A percentile compares a stretch with the other conserved stretches of the same genome.
phyloP scores from a whole-genome alignment of 2,888 invertebrate genomes.

The Morpho achilles region DNA sequence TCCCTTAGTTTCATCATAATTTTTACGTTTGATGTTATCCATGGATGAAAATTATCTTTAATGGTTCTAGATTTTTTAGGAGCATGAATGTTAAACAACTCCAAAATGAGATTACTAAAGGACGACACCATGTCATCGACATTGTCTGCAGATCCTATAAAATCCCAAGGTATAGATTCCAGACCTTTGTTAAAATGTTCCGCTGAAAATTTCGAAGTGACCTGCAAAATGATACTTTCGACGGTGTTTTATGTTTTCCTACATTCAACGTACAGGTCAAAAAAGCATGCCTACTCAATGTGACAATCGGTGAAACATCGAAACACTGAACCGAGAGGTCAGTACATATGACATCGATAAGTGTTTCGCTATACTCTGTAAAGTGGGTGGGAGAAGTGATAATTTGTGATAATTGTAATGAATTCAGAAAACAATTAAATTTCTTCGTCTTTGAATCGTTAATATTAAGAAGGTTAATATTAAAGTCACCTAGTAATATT shows the following conservation, averaged over 20 bases:
- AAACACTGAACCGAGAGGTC: conserved; percentile 11
- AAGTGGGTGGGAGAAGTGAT: background rate
- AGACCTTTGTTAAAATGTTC: background rate
- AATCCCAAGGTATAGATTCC: background rate
- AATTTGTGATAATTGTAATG: conserved; percentile 17
- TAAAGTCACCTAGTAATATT: too few relatives aligned
- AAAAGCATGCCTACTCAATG: too few relatives aligned
- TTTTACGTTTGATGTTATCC: too few relatives aligned
- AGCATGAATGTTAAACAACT: conserved; percentile 1
- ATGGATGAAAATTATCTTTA: background rate
- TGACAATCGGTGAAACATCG: conserved; percentile 10
- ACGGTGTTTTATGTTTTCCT: conserved; percentile 9
- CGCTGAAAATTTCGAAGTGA: background rate
- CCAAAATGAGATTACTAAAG: background rate
- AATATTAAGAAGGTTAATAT: background rate
- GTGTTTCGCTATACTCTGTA: background rate
- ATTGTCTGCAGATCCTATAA: background rate
- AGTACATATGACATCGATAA: conserved; percentile 25
- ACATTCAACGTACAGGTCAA: background rate
- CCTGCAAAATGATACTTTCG: background rate
- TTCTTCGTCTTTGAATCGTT: conserved; percentile 6
- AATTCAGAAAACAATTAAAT: conserved; percentile 12
- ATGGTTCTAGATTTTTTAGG: background rate
- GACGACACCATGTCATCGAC: background rate
- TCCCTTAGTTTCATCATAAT: too few relatives aligned